Evolutionary conservation across 2,113 vertebrate species (phyloP).

Genomic region (Macrotus californicus): DNA sequence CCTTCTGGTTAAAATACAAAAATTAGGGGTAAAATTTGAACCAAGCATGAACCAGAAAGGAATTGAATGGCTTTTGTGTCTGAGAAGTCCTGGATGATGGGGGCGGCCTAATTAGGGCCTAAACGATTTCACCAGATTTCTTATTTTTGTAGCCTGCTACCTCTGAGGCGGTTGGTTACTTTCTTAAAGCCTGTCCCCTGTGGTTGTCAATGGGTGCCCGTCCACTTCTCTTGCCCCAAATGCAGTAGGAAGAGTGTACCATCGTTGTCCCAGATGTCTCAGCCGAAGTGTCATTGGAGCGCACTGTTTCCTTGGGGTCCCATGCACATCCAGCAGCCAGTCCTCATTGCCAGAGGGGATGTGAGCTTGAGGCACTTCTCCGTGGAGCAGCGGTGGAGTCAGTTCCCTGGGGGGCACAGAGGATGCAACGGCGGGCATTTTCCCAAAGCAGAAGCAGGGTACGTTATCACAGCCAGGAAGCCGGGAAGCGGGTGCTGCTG

Average conservation of each 20-base stretch:
- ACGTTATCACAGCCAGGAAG: neutral
- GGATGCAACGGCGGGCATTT: neutral
- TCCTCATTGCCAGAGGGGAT: neutral
- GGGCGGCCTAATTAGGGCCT: neutral
- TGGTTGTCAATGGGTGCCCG: neutral
- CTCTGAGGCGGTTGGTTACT: neutral
- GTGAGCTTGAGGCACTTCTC: neutral
- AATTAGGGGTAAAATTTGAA: neutral
- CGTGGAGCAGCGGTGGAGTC: neutral
- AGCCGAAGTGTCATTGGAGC: neutral
- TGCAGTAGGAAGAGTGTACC: accelerated
- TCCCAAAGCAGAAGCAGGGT: neutral
- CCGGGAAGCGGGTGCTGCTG: neutral
- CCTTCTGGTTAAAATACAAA: neutral
- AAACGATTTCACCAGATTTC: neutral
- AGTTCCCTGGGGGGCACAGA: neutral
- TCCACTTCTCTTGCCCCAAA: neutral
- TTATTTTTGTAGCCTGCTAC: neutral
- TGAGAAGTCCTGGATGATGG: neutral
- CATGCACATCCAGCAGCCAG: accelerated
- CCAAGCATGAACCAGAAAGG: neutral
- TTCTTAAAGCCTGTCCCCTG: neutral
- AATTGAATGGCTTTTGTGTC: neutral
- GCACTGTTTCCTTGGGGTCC: neutral
- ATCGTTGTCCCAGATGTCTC: neutral